These are phyloP conservation scores for Sylvia borin DNA, from an alignment of 2,797 vertebrate species.

Conservation along the genomic window DNA sequence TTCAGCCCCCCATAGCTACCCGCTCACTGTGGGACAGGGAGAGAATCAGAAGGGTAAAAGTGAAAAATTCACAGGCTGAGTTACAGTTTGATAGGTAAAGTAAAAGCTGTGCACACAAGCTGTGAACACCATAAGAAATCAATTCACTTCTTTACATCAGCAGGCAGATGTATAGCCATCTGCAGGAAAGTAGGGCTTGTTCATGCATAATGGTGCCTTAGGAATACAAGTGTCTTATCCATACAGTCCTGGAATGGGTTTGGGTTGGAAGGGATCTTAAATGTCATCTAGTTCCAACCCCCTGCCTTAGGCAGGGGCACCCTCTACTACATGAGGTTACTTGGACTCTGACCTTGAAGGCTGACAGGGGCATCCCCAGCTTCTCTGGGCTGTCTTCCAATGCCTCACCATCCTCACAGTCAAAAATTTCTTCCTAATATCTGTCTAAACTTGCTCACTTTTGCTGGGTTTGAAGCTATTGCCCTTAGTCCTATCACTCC, in stretches of 20 bases:
- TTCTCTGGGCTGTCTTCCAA: not conserved
- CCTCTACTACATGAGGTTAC: not conserved
- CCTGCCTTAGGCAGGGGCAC: not conserved
- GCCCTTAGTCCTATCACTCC: not conserved
- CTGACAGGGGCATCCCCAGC: not conserved
- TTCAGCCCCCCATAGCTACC: not conserved
- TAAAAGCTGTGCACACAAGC: rapidly evolving
- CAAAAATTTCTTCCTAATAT: not conserved
- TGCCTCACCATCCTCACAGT: not conserved
- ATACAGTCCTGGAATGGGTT: not conserved
- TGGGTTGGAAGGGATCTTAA: not conserved
- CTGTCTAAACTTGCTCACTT: not conserved
- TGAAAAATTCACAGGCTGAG: not conserved
- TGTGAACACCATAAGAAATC: not conserved
- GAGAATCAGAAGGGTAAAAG: not conserved
- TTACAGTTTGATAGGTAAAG: not conserved
- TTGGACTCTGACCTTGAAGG: not conserved
- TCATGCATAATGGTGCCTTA: rapidly evolving
- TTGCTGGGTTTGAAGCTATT: not conserved
- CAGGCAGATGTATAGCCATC: not conserved
- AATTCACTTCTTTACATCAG: not conserved
- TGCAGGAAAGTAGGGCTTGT: not conserved
- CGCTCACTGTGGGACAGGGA: rapidly evolving
- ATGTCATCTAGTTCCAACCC: not conserved
- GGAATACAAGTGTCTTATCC: not conserved